Base-by-base conservation (phyloP, 2,113 vertebrate species). In the Pangasianodon hypophthalmus region DNA sequence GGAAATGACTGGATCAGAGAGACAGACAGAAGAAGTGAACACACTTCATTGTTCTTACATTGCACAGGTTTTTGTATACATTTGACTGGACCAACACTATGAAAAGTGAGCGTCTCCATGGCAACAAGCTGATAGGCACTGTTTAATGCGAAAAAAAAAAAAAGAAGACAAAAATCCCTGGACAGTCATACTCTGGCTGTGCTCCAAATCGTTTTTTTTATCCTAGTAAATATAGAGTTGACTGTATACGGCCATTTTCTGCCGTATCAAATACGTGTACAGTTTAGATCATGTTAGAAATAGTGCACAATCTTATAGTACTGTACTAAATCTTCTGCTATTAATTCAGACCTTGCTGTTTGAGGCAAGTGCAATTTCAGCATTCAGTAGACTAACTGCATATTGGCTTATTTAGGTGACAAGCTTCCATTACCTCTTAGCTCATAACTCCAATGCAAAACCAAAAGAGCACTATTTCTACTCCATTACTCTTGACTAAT, bases 61-160 rank as follows among this genome's bases (percentile, higher is more conserved):
- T 87, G 80, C 85, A 18, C 62, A 54, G 80, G 56, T 80, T 87
- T 19, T 56, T 82, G 37, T 73, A 46, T 88, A 75, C 87, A 52
- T 86, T 85, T 88, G 84, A 87, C 90, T 67, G 84, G 88, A 84
- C 83, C 67, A 62, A 86, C 64, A 64, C 84, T 84, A 84, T 9
- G 21, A 71, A 91, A 90, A 83, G 73, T 75, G 62, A 89, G 41
- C n/a, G 60, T 92, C 84, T 88, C 89, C 81, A 90, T 92, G 90
- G 91, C 91, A 92, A 92, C 91, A 64, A 90, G 87, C 69, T 44
- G 89, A 90, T 90, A 87, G 85, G 91, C 71, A 89, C 71, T 77
- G 84, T 89, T 90, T 90, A 90, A 90, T 87, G 21, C 10, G 3
- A 88, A 60, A 32, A 32, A 41, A 41, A 41, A 7, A 16, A 29